These are phyloP conservation scores for Cydia fagiglandana DNA, from an alignment of 1,140 invertebrate genomes.

Conservation along the genomic window DNA sequence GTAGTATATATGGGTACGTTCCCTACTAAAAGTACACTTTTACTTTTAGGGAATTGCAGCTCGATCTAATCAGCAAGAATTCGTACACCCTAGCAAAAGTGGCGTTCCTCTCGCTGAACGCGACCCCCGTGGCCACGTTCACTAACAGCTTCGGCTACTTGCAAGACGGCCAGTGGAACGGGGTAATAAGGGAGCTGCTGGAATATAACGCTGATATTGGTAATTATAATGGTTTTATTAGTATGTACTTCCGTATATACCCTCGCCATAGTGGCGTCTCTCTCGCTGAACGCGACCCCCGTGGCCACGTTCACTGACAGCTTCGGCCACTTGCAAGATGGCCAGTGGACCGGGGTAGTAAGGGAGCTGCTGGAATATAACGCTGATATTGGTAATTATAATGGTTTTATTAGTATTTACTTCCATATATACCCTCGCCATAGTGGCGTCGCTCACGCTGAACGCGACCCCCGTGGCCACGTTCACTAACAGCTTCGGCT, in stretches of 20 bases:
- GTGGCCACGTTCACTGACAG: slow-evolving; percentile 6
- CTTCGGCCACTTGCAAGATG: background rate
- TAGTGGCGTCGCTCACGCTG: too few species aligned
- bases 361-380: background rate
- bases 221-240: too few species aligned
- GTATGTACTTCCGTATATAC: too few species aligned
- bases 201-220: background rate
- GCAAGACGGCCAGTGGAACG: background rate
- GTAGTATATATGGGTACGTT: too few species aligned
- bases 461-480: too few species aligned
- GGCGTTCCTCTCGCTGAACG: slow-evolving; percentile 33
- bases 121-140: slow-evolving; percentile 29
- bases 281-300: slow-evolving; percentile 35
- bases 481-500: too few species aligned
- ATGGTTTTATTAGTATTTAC: too few species aligned
- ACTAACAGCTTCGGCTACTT: background rate
- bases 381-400: background rate
- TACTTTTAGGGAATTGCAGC: slow-evolving; percentile 25
- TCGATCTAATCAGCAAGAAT: slow-evolving; percentile 33
- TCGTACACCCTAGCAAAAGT: background rate
- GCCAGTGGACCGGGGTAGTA: background rate
- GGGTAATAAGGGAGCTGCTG: background rate
- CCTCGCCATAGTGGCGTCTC: too few species aligned
- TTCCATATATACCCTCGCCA: too few species aligned
- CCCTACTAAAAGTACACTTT: background rate